phyloP scores from a whole-genome alignment of 2,113 vertebrate genomes.

The Tor tambroides region DNA sequence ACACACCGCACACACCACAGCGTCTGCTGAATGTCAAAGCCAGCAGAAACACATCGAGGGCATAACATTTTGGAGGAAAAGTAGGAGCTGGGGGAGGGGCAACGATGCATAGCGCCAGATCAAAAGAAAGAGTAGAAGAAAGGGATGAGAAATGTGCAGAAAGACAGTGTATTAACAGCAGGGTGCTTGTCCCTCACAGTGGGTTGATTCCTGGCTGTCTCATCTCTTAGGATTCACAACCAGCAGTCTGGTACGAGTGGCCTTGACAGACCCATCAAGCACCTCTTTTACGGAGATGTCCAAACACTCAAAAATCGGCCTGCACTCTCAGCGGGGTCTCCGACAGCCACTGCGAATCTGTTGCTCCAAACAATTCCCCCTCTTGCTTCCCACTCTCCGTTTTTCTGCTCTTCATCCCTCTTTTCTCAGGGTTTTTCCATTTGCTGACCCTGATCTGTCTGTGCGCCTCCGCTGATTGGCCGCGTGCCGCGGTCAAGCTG shows the following conservation, averaged over 20 bases:
- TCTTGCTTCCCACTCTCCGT: background rate
- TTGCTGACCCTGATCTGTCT: conserved; percentile 40
- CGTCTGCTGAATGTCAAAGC: conserved; percentile 27
- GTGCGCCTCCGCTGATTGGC: conserved; percentile 17
- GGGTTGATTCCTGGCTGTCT: background rate
- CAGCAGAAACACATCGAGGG: conserved; percentile 20
- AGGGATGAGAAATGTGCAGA: background rate
- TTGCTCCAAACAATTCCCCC: background rate
- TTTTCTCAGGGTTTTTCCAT: conserved; percentile 1
- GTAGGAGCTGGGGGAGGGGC: background rate
- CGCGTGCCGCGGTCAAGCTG: background rate
- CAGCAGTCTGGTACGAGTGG: background rate
- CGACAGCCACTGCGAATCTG: background rate
- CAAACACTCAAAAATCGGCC: conserved; percentile 21
- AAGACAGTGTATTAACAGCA: conserved; percentile 18
- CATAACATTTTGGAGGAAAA: conserved; percentile 18
- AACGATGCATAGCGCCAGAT: background rate
- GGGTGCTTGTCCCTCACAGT: conserved; percentile 35
- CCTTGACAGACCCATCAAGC: conserved; percentile 21
- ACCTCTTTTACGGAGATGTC: conserved; percentile 21
- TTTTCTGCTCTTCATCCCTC: background rate
- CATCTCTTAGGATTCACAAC: background rate
- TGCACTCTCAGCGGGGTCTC: background rate
- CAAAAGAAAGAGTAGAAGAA: conserved; percentile 20
- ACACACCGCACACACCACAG: background rate